These are phyloP conservation scores for Chloroclystis v-ata DNA, from an alignment of 2,888 invertebrate species.

Conservation along the genomic window DNA sequence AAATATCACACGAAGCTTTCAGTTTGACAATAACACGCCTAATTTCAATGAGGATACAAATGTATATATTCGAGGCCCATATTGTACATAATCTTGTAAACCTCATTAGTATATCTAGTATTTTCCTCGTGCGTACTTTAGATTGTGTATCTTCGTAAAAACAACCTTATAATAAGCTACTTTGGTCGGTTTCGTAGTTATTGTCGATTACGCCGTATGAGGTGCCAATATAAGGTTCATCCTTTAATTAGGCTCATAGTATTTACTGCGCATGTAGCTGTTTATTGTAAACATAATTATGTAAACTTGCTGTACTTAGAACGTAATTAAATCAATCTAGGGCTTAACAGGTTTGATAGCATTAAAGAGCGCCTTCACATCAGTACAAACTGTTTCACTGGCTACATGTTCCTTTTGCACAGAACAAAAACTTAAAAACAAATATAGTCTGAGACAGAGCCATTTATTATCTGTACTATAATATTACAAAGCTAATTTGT, in stretches of 20 bases:
- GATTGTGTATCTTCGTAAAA: slow-evolving; percentile 4
- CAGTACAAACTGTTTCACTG: slow-evolving; percentile 11
- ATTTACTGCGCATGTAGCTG: background rate
- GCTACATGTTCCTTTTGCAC: background rate
- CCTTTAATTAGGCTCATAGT: slow-evolving; percentile 9
- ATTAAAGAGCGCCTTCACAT: slow-evolving; percentile 13
- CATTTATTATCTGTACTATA: background rate
- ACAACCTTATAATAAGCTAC: background rate
- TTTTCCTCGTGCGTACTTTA: slow-evolving; percentile 1
- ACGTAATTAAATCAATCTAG: slow-evolving; percentile 3
- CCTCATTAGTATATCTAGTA: slow-evolving; percentile 12
- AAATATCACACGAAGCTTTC: slow-evolving; percentile 14
- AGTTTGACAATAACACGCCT: slow-evolving; percentile 24
- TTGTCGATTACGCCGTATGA: background rate
- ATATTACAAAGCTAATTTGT: background rate
- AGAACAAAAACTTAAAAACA: background rate
- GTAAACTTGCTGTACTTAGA: slow-evolving; percentile 6
- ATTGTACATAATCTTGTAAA: slow-evolving; percentile 36
- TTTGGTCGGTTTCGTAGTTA: too few relatives aligned
- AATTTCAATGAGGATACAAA: slow-evolving; percentile 14
- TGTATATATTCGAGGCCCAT: background rate
- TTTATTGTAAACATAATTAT: slow-evolving; percentile 1
- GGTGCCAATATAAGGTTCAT: background rate
- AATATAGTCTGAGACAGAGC: too few relatives aligned
- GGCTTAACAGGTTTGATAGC: slow-evolving; percentile 4